A percentile compares a stretch with the other conserved stretches of the same genome.
phyloP scores from a whole-genome alignment of 64 coral and sea anemone species.

The Montipora foliosa region DNA sequence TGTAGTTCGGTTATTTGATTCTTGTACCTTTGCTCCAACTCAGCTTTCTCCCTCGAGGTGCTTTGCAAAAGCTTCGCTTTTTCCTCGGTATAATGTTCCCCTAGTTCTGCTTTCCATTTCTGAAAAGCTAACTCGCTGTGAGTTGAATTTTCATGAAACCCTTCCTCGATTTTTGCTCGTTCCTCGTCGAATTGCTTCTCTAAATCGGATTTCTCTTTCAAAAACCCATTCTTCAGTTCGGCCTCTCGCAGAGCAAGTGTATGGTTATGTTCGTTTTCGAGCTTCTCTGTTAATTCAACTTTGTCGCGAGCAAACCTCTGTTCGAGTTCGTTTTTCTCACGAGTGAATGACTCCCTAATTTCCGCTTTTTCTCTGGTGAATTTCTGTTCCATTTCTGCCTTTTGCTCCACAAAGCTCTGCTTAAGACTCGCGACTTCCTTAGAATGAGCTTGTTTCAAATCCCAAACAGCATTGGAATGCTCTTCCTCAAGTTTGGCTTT shows the following conservation, averaged over 20 bases:
- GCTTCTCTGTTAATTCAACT: constrained; percentile 74
- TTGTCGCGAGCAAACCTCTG: constrained; percentile 85
- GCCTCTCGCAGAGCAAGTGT: constrained; percentile 76
- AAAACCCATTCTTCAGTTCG: constrained; percentile 82
- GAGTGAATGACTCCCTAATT: constrained; percentile 76
- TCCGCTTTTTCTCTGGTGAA: constrained; percentile 75
- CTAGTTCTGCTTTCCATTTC: constrained; percentile 93
- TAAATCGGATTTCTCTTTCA: constrained; percentile 74
- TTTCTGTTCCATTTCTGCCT: constrained; percentile 82
- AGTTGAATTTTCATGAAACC: constrained; percentile 82
- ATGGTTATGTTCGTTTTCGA: constrained; percentile 84
- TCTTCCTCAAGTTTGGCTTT: constrained; percentile 72
- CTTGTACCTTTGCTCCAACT: constrained; percentile 83
- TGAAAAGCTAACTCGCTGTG: constrained; percentile 84
- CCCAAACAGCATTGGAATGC: constrained; percentile 80
- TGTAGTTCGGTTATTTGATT: constrained; percentile 89
- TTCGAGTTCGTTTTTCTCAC: constrained; percentile 86
- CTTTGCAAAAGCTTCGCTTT: constrained; percentile 86
- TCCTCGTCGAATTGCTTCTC: constrained; percentile 85
- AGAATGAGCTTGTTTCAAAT: constrained; percentile 83
- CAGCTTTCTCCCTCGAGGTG: constrained; percentile 77
- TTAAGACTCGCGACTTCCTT: constrained; percentile 88
- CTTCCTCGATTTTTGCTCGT: constrained; percentile 88
- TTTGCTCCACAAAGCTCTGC: constrained; percentile 85
- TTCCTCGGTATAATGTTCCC: constrained; percentile 89